These are phyloP conservation scores for Harpagoxenus sublaevis DNA, from an alignment of 2,888 invertebrate species.

Conservation along the genomic window DNA sequence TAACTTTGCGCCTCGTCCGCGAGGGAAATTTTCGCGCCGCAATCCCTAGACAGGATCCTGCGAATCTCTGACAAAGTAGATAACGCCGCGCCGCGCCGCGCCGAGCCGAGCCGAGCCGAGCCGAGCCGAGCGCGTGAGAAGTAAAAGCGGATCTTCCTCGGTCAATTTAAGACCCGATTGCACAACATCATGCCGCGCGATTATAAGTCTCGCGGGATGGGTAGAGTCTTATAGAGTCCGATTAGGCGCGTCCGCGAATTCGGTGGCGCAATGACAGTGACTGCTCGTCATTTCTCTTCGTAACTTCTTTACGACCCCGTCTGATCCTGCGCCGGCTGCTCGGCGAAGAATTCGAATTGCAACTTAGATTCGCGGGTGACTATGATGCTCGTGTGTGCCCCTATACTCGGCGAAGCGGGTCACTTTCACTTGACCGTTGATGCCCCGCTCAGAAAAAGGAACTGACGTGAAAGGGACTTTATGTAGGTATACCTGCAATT, in stretches of 20 bases:
- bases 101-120: neutral
- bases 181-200: constrained; percentile 14
- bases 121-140: constrained; percentile 33
- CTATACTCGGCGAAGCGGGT: constrained; percentile 54
- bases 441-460: constrained; percentile 50
- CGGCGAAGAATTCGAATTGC: constrained; percentile 29
- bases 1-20: neutral
- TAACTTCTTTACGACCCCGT: constrained; percentile 6
- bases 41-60: neutral
- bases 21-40: constrained; percentile 20
- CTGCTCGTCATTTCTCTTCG: constrained; percentile 34
- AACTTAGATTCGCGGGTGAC: constrained; percentile 37
- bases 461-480: constrained; percentile 35
- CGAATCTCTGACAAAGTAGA: constrained; percentile 11
- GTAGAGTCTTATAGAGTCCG: neutral
- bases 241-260: constrained; percentile 38
- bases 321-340: constrained; percentile 10
- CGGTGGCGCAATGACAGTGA: constrained; percentile 24
- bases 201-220: constrained; percentile 19
- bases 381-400: constrained; percentile 15
- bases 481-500: constrained; percentile 30
- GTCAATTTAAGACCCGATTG: constrained; percentile 34
- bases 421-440: constrained; percentile 76
- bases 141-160: constrained; percentile 42
- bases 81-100: no score